Evolutionary conservation across 2,888 invertebrate species (phyloP), one percentile per base, ranked within the genome.

Genomic region (Parnassius glacialis): DNA sequence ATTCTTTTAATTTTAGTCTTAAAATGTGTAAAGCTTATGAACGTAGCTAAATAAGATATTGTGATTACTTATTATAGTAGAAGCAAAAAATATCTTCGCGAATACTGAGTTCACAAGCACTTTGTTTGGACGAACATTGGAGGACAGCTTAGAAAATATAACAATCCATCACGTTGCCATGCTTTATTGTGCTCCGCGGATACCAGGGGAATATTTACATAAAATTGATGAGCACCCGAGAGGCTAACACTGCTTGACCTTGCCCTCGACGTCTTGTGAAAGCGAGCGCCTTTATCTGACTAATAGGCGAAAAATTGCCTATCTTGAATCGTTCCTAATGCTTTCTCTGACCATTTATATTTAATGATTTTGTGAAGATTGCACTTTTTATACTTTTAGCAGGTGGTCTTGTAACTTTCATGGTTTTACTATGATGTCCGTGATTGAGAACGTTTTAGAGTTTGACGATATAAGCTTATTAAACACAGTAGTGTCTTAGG

Each of bases 201-300:
- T 83, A 81, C 82, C 80, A 76, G 81, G 74, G 81, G 81, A 85
- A 84, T 87, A 87, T 88, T 88, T 87, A 85, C 86, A 84, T 84
- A 80, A 78, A 84, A 87, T 88, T 88, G 85, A 89, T 88, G 87
- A 80, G 83, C 81, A 72, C 74, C 75, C 70, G 72, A 77, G 73
- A 78, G 81, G 81, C 79, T 79, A 80, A 81, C 81, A 80, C 75
- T 68, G 70, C 61, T 72, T 86, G 85, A 87, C 85, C 88, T 84
- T 84, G 81, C 78, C 83, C 82, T 75, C 73, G 68, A 68, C 70
- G 69, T 72, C 71, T 75, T 76, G 74, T 71, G 77, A 81, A 81
- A 81, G 78, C 76, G 70, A 72, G 66, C 63, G 70, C 70, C 72
- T 65, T 72, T 73, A 68, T 70, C 67, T 71, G 68, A 69, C 73